A percentile compares a stretch with the other conserved stretches of the same genome.
Conservation (phyloP, 2,113 vertebrate species). For the Mungos mungo region DNA sequence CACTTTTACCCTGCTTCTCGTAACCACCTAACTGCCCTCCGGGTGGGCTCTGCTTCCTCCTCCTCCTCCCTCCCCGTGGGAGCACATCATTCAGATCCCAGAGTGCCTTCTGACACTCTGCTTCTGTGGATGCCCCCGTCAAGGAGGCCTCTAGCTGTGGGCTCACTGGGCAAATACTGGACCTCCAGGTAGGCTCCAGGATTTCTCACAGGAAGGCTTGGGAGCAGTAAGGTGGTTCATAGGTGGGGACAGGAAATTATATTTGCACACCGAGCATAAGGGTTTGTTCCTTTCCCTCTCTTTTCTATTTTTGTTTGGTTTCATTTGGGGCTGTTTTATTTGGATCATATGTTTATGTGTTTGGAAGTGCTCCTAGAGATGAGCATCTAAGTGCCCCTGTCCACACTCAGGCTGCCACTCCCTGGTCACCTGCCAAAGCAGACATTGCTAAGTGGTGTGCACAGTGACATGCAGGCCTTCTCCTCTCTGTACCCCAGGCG, state of each 20-base stretch:
- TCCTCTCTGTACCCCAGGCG: no score
- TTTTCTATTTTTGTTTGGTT: not conserved
- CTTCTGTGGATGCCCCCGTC: not conserved
- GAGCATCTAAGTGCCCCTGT: not conserved
- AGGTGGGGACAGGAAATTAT: not conserved
- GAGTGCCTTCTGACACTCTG: not conserved
- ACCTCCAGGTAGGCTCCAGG: not conserved
- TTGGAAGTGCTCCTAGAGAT: not conserved
- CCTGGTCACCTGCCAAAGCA: not conserved
- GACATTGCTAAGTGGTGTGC: fast-evolving
- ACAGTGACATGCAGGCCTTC: not conserved
- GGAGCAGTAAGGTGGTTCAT: not conserved
- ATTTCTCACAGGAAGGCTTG: not conserved
- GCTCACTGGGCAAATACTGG: not conserved
- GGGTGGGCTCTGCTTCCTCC: not conserved
- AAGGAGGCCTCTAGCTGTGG: not conserved
- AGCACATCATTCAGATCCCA: not conserved
- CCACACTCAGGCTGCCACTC: not conserved
- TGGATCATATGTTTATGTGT: not conserved
- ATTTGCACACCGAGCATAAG: not conserved
- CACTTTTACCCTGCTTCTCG: not conserved
- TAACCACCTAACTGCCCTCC: no score
- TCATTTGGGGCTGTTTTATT: not conserved
- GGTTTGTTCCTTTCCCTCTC: not conserved
- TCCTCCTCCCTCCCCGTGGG: not conserved